phyloP scores from a whole-genome alignment of 1,140 invertebrate species.

The Drepana arcuata region DNA sequence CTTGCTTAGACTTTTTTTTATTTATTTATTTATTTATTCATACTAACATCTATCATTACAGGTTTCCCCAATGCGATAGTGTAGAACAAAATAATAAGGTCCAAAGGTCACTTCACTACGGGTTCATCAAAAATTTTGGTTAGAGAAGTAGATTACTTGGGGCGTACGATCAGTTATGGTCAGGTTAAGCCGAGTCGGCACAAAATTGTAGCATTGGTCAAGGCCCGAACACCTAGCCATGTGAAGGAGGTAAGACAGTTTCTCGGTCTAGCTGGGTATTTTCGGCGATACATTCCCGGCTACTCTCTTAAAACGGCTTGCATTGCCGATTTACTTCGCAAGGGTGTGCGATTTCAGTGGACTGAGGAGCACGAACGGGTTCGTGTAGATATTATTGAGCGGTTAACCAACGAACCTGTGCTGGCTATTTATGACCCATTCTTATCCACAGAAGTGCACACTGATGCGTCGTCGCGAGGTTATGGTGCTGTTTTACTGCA shows the following conservation, averaged over 20 bases:
- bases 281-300: slow-evolving; percentile 24
- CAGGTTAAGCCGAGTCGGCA: slow-evolving; percentile 15
- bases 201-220: slow-evolving; percentile 14
- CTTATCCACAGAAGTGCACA: slow-evolving; percentile 24
- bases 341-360: slow-evolving; percentile 19
- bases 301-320: slow-evolving; percentile 19
- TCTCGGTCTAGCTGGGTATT: slow-evolving; percentile 21
- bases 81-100: too few species aligned
- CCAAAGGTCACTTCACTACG: too few species aligned
- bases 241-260: slow-evolving; percentile 26
- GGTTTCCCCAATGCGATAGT: too few species aligned
- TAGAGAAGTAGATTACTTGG: slow-evolving; percentile 26
- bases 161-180: slow-evolving; percentile 6
- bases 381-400: slow-evolving; percentile 18
- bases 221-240: slow-evolving; percentile 21
- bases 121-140: too few species aligned
- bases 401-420: slow-evolving; percentile 19
- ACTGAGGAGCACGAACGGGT: slow-evolving; percentile 18
- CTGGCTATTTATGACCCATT: slow-evolving; percentile 25
- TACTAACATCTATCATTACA: too few species aligned
- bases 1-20: too few species aligned
- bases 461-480: slow-evolving; percentile 36
- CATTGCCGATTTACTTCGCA: slow-evolving; percentile 23
- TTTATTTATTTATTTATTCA: too few species aligned
- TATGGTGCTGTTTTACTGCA: slow-evolving; percentile 31